Conservation (phyloP, 2,888 invertebrate genomes). For the Apamea monoglypha region DNA sequence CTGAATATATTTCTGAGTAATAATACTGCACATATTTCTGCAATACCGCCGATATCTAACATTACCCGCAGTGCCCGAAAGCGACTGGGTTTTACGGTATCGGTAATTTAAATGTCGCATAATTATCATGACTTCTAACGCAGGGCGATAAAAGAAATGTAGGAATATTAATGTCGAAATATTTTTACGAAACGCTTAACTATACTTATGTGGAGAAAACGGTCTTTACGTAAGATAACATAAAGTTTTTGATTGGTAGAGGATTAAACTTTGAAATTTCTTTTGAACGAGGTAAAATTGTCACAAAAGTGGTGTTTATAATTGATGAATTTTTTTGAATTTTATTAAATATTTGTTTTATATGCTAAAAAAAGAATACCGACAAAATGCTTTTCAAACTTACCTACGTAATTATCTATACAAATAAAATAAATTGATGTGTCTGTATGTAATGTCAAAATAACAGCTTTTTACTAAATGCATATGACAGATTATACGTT, state of each 20-base stretch:
- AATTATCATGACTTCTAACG: conserved; percentile 51
- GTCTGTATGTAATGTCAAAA: not conserved
- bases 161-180: conserved; percentile 4
- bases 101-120: conserved; percentile 59
- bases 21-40: conserved; percentile 43
- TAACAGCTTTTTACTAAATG: too few species aligned
- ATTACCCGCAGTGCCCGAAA: conserved; percentile 53
- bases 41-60: conserved; percentile 31
- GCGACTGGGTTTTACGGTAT: conserved; percentile 55
- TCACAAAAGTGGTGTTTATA: not conserved
- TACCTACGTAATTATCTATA: too few species aligned
- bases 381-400: not conserved
- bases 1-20: not conserved
- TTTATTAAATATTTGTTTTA: not conserved
- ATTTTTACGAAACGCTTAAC: conserved; percentile 1
- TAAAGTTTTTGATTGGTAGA: not conserved
- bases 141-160: conserved; percentile 37
- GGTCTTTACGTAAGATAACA: too few species aligned
- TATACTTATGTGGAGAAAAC: not conserved
- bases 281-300: not conserved
- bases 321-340: too few species aligned
- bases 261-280: not conserved
- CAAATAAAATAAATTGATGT: too few species aligned
- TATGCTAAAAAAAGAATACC: not conserved
- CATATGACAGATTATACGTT: too few species aligned